Conservation (phyloP, 2,888 invertebrate species). For the Drosophila mimica region DNA sequence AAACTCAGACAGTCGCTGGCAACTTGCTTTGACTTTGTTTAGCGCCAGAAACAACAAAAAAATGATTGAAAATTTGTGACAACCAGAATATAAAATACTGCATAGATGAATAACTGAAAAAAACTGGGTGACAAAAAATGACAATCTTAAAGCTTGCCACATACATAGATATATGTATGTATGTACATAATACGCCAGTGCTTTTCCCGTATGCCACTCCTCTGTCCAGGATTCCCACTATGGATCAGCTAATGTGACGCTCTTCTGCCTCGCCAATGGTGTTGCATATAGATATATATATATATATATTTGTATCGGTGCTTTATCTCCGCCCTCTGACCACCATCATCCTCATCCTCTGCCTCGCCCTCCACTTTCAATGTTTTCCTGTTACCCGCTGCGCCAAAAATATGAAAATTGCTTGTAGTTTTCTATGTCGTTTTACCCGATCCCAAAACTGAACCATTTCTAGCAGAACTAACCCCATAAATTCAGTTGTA, state of each 20-base stretch:
- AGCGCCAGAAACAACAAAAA: constrained; percentile 57
- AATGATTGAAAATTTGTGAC: constrained; percentile 65
- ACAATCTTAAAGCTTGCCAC: constrained; percentile 19
- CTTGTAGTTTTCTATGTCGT: constrained; percentile 38
- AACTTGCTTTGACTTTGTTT: constrained; percentile 31
- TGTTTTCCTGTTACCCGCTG: constrained; percentile 40
- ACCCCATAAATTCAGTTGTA: constrained; percentile 48
- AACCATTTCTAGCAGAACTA: constrained; percentile 20
- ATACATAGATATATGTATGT: background rate
- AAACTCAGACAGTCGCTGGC: constrained; percentile 11
- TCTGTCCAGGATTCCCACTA: constrained; percentile 25
- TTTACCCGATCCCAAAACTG: constrained; percentile 14
- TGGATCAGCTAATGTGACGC: constrained; percentile 36
- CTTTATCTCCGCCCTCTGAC: constrained; percentile 5
- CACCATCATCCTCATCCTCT: constrained; percentile 4
- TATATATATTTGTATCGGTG: constrained; percentile 5
- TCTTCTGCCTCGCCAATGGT: constrained; percentile 48
- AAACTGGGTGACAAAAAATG: constrained; percentile 49
- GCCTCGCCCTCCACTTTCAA: constrained; percentile 15
- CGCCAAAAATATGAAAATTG: constrained; percentile 72
- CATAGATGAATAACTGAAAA: constrained; percentile 24
- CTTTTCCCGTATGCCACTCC: background rate
- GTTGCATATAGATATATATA: background rate
- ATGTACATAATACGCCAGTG: constrained; percentile 1
- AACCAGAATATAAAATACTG: constrained; percentile 62